Conservation (phyloP, 2,888 invertebrate genomes). For the Lissocephala sabroskyi region DNA sequence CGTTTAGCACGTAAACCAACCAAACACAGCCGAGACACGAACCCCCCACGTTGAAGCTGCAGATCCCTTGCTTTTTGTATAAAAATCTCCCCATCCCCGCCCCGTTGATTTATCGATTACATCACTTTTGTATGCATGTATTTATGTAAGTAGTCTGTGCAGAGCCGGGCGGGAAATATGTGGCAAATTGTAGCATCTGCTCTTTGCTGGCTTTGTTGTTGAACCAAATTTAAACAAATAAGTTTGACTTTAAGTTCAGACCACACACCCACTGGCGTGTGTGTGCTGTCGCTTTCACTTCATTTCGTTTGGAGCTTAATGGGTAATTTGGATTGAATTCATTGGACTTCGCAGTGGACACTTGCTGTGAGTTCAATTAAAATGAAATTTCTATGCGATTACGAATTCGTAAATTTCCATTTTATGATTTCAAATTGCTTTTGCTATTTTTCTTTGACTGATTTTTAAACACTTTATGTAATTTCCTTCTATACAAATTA, state of each 20-base stretch:
- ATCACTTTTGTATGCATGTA: background rate
- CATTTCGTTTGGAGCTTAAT: too few relatives aligned
- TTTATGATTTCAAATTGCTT: constrained; percentile 8
- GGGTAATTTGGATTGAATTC: too few relatives aligned
- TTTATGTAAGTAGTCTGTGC: background rate
- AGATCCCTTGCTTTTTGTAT: too few relatives aligned
- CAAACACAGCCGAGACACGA: too few relatives aligned
- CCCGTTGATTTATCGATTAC: too few relatives aligned
- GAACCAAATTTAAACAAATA: constrained; percentile 53
- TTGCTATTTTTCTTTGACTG: too few relatives aligned
- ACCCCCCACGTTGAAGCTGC: too few relatives aligned
- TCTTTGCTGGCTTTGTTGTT: constrained; percentile 44
- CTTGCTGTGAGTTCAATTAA: background rate
- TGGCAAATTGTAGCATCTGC: background rate
- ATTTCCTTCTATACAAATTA: constrained; percentile 17
- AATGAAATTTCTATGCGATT: background rate
- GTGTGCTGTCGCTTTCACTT: constrained; percentile 15
- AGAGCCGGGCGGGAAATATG: background rate
- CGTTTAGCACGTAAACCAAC: constrained; percentile 51
- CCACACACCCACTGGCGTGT: too few relatives aligned
- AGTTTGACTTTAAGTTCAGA: constrained; percentile 24
- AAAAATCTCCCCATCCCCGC: constrained; percentile 39
- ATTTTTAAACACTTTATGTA: constrained; percentile 24
- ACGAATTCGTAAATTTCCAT: background rate
- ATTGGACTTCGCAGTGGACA: too few relatives aligned